A percentile compares a stretch with the other conserved stretches of the same genome.
Evolutionary conservation across 2,888 invertebrate species (phyloP).

Genomic region (Tipula confusa): DNA sequence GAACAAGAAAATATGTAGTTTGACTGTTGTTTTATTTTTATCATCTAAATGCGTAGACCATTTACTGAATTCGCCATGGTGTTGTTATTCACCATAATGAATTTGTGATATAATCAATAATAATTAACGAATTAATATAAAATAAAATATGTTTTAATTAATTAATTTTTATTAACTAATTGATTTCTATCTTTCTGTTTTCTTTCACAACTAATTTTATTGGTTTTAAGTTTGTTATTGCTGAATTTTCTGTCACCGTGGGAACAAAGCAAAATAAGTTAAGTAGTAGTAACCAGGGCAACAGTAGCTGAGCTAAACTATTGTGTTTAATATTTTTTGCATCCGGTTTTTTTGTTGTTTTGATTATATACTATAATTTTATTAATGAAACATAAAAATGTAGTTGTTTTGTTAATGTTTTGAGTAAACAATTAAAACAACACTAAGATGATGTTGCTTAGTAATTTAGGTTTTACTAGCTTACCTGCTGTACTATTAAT

Average conservation of each 20-base stretch:
- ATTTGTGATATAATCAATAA: neutral
- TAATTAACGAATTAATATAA: neutral
- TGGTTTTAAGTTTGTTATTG: neutral
- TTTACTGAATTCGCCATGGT: neutral
- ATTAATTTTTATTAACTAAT: slow-evolving; percentile 22
- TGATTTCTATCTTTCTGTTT: neutral
- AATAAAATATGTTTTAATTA: slow-evolving; percentile 5
- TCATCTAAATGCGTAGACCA: neutral
- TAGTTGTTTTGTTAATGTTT: neutral
- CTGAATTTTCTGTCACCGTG: slow-evolving; percentile 29
- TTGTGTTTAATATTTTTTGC: neutral
- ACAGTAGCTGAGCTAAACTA: neutral
- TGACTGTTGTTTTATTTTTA: neutral
- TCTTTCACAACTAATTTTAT: slow-evolving; percentile 26
- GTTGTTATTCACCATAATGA: neutral
- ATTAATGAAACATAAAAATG: neutral
- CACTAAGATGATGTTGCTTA: neutral
- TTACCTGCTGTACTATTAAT: slow-evolving; percentile 28
- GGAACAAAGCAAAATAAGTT: neutral
- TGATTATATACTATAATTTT: neutral
- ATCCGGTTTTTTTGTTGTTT: slow-evolving; percentile 29
- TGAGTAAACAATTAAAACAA: neutral
- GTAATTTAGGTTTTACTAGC: no score
- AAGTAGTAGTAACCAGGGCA: neutral
- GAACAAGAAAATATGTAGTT: neutral